A percentile compares a stretch with the other conserved stretches of the same genome.
phyloP scores from a whole-genome alignment of 2,797 vertebrate genomes.

The Delichon dasypus region DNA sequence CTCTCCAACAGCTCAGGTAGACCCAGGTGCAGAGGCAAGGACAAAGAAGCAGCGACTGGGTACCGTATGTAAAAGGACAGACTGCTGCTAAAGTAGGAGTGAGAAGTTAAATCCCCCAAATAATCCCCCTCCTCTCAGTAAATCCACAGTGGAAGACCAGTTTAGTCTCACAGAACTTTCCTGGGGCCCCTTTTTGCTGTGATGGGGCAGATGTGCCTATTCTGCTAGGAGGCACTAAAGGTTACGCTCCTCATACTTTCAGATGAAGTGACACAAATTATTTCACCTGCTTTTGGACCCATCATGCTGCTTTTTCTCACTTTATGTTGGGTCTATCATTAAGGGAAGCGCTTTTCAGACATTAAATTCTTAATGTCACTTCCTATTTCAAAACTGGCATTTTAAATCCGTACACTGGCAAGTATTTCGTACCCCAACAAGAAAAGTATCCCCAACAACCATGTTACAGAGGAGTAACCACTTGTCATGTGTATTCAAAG shows the following conservation, averaged over 20 bases:
- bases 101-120: background rate
- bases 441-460: background rate
- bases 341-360: background rate
- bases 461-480: background rate
- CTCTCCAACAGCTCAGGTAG: background rate
- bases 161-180: background rate
- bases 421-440: background rate
- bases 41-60: background rate
- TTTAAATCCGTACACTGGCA: background rate
- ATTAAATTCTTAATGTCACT: background rate
- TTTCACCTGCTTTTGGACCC: background rate
- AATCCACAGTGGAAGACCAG: background rate
- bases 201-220: background rate
- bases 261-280: background rate
- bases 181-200: background rate
- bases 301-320: background rate
- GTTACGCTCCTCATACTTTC: background rate
- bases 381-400: background rate
- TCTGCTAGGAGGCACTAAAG: background rate
- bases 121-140: background rate
- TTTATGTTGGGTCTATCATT: background rate
- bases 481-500: background rate
- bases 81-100: background rate
- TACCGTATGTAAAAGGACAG: background rate
- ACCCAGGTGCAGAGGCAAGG: background rate